These are phyloP conservation scores for Drepana falcataria DNA, from an alignment of 2,888 invertebrate species.

Conservation along the genomic window DNA sequence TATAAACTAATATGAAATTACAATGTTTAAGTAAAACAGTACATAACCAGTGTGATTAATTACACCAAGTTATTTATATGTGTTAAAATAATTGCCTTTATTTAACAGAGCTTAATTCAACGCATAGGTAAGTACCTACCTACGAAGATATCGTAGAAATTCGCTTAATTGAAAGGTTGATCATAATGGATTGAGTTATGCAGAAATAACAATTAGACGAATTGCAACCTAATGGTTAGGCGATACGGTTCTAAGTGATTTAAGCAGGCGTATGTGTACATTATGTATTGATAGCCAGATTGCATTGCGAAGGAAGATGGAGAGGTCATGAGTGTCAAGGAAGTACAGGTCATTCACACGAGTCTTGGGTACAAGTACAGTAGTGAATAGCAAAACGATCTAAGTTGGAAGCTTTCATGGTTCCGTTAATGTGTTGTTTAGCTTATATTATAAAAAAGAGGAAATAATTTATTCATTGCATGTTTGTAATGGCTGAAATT, in stretches of 20 bases:
- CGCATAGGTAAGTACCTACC: constrained; percentile 21
- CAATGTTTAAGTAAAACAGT: no score
- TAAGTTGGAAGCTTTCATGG: no score
- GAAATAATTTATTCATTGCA: no score
- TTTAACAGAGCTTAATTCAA: constrained; percentile 18
- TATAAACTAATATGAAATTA: no score
- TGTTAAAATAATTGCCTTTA: no score
- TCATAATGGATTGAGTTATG: constrained; percentile 46
- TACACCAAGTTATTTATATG: no score
- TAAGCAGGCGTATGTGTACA: constrained; percentile 1
- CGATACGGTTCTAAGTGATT: constrained; percentile 15
- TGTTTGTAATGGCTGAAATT: no score
- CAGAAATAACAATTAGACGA: constrained; percentile 18
- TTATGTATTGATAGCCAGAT: constrained; percentile 27
- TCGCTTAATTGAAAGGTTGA: constrained; percentile 50
- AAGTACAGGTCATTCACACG: constrained; percentile 35
- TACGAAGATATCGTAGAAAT: constrained; percentile 21
- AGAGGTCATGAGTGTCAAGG: constrained; percentile 38
- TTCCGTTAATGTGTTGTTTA: no score
- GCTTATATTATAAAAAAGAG: no score
- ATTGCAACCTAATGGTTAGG: constrained; percentile 21
- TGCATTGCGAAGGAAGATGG: constrained; percentile 28
- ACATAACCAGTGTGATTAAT: no score
- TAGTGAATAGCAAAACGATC: no score
- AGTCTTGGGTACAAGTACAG: constrained; percentile 10